Conservation (phyloP, 30 jellyfish, hydroid and myxozoan genomes). For the Hydra vulgaris region DNA sequence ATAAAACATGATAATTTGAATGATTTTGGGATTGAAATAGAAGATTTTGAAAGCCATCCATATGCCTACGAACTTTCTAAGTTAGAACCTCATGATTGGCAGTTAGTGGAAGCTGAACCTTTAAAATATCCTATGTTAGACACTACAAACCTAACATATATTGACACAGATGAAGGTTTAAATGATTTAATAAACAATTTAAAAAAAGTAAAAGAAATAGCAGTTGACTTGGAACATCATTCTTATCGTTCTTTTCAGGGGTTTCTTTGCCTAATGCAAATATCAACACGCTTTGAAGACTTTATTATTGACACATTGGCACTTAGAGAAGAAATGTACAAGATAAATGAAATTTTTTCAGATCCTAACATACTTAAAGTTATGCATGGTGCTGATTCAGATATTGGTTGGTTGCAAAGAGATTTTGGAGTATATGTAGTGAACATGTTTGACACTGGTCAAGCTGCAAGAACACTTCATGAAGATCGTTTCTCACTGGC, state of each 20-base stretch:
- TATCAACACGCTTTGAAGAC: constrained; percentile 80
- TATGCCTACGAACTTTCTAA: constrained; percentile 60
- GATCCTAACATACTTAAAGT: constrained; percentile 90
- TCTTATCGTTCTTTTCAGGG: constrained; percentile 95
- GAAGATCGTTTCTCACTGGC: constrained; percentile 71
- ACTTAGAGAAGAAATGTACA: constrained; percentile 68
- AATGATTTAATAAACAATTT: constrained; percentile 26
- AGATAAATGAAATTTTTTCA: constrained; percentile 80
- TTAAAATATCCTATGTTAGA: constrained; percentile 35
- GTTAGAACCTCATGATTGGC: constrained; percentile 72
- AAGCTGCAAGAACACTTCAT: constrained; percentile 70
- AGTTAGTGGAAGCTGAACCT: constrained; percentile 38
- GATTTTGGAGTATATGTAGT: constrained; percentile 91
- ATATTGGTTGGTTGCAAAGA: constrained; percentile 95
- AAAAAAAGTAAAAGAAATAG: constrained; percentile 60
- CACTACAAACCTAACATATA: constrained; percentile 42
- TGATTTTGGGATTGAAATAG: neutral
- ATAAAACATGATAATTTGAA: constrained; percentile 34
- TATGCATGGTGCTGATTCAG: constrained; percentile 94
- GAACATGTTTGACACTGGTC: constrained; percentile 96
- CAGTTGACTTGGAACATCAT: constrained; percentile 94
- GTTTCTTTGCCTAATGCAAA: constrained; percentile 93
- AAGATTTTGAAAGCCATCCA: constrained; percentile 59
- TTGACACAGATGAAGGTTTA: constrained; percentile 43
- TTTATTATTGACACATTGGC: constrained; percentile 73